These are phyloP conservation scores for Leptinotarsa rubiginosa DNA, from an alignment of 2,888 invertebrate species.

Conservation along the genomic window DNA sequence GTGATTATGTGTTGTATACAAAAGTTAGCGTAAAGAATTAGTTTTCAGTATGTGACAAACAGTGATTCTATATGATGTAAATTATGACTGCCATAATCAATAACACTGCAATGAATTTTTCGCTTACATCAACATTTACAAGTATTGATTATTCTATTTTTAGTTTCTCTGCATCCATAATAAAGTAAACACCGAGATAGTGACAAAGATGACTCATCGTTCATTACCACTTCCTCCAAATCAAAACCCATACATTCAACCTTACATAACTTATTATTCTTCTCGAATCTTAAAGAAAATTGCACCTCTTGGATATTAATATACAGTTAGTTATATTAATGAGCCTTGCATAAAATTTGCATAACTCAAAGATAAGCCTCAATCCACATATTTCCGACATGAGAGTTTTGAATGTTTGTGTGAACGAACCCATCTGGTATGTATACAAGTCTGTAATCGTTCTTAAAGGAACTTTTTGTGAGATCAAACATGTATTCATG, in stretches of 20 bases:
- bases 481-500: background rate
- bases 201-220: background rate
- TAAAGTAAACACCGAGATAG: constrained; percentile 1
- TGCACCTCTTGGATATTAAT: constrained; percentile 13
- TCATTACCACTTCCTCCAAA: constrained; percentile 14
- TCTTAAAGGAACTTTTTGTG: background rate
- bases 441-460: background rate
- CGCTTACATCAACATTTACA: background rate
- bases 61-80: too few species aligned
- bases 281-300: constrained; percentile 5
- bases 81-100: too few species aligned
- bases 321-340: constrained; percentile 20
- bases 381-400: background rate
- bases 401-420: background rate
- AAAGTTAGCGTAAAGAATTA: too few species aligned
- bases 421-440: constrained; percentile 1
- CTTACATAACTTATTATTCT: constrained; percentile 10
- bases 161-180: background rate
- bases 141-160: constrained; percentile 16
- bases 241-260: background rate
- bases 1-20: too few species aligned
- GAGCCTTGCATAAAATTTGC: constrained; percentile 11
- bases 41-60: too few species aligned
- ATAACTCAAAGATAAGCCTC: background rate
- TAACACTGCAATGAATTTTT: background rate